Percentiles rank a stretch among this genome's conserved stretches.
phyloP scores from a whole-genome alignment of 2,113 vertebrate species.

The Pogonocichla stellata region DNA sequence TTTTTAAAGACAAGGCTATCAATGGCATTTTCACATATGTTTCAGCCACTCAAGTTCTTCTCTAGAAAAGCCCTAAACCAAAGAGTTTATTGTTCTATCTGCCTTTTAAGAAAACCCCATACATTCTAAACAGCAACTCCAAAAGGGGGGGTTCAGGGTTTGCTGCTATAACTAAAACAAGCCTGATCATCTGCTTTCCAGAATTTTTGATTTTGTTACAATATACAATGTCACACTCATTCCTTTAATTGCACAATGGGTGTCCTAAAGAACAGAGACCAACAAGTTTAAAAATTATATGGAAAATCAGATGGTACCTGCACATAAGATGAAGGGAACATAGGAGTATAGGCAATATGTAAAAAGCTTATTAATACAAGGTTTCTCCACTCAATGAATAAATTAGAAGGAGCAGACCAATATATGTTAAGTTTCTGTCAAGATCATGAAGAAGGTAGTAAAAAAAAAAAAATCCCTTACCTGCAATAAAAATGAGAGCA shows the following conservation, averaged over 20 bases:
- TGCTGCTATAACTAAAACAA: background rate
- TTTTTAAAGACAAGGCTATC: background rate
- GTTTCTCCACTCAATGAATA: conserved; percentile 41
- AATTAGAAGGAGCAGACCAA: conserved; percentile 35
- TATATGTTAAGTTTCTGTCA: conserved; percentile 64
- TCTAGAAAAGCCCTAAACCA: background rate
- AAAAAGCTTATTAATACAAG: conserved; percentile 49
- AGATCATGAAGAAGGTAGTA: conserved; percentile 15
- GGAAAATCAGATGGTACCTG: background rate
- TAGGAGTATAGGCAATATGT: background rate
- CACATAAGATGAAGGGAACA: background rate
- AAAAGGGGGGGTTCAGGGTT: background rate
- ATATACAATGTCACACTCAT: background rate
- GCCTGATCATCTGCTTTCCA: background rate
- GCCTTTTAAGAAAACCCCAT: background rate
- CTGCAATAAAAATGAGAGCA: conserved; percentile 66
- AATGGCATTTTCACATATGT: background rate
- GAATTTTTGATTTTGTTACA: background rate
- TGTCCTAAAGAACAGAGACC: background rate
- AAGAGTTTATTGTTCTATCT: background rate
- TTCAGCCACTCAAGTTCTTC: background rate
- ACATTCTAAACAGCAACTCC: background rate
- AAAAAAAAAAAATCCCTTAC: conserved; percentile 46
- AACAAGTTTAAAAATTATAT: background rate
- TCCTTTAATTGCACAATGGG: background rate